phyloP scores from a whole-genome alignment of 2,797 vertebrate species.

The Silurus lanzhouensis region DNA sequence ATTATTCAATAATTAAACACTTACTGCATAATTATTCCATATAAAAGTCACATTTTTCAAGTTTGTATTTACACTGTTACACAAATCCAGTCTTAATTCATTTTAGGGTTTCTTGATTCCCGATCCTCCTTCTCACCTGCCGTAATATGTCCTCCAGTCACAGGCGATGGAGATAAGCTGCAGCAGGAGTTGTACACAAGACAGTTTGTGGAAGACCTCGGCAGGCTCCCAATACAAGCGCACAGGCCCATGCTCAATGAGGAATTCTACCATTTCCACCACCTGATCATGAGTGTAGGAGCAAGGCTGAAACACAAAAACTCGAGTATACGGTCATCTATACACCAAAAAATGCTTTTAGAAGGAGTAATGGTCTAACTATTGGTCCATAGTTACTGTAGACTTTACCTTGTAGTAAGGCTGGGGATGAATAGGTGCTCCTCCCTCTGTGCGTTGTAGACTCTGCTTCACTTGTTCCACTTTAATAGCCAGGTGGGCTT shows the following conservation, averaged over 20 bases:
- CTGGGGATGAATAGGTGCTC: slow-evolving; percentile 91
- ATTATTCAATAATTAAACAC: background rate
- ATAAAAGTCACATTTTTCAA: background rate
- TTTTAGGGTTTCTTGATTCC: background rate
- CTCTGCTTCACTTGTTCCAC: slow-evolving; percentile 98
- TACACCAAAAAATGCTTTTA: background rate
- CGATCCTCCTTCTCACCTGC: slow-evolving; percentile 77
- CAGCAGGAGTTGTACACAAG: slow-evolving; percentile 94
- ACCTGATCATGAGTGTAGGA: slow-evolving; percentile 97
- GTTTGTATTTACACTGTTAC: background rate
- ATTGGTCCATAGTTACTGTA: background rate
- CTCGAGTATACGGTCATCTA: background rate
- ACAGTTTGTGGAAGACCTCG: slow-evolving; percentile 95
- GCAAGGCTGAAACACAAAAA: slow-evolving; percentile 78
- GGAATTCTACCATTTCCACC: slow-evolving; percentile 99
- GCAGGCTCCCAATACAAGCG: slow-evolving; percentile 98
- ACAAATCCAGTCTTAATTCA: background rate
- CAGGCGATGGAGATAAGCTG: slow-evolving; percentile 98
- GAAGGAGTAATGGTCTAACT: no score
- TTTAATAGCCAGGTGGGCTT: slow-evolving; percentile 97
- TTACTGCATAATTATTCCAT: background rate
- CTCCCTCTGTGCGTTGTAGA: slow-evolving; percentile 95
- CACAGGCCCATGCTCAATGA: slow-evolving; percentile 92
- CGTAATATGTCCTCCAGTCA: slow-evolving; percentile 98
- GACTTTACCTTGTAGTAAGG: slow-evolving; percentile 91